Percentiles rank a stretch among this genome's conserved stretches.
These are phyloP conservation scores for Elaphurus davidianus DNA, from an alignment of 2,113 vertebrate species.

Conservation along the genomic window DNA sequence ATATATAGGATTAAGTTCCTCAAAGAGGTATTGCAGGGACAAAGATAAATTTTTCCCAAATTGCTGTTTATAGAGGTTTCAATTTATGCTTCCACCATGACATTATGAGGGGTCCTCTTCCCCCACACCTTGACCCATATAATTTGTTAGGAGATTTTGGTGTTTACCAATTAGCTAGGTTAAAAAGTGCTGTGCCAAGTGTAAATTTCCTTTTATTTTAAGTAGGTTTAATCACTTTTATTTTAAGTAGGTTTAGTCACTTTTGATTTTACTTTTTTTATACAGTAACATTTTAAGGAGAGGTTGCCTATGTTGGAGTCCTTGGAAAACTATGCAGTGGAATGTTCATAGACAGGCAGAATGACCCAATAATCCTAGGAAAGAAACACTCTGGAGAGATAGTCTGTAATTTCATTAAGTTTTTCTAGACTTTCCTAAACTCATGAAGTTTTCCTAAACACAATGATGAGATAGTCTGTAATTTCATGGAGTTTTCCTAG, in stretches of 20 bases:
- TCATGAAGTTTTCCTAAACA: slow-evolving; percentile 22
- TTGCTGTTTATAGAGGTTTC: not conserved
- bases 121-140: not conserved
- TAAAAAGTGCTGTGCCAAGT: not conserved
- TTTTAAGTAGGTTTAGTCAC: slow-evolving; percentile 24
- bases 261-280: slow-evolving; percentile 40
- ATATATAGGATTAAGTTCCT: not conserved
- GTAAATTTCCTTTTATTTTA: slow-evolving; percentile 20
- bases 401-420: slow-evolving; percentile 31
- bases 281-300: slow-evolving; percentile 42
- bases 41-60: not conserved
- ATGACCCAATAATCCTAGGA: slow-evolving; percentile 17
- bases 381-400: slow-evolving; percentile 15
- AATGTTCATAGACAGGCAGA: slow-evolving; percentile 27
- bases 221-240: slow-evolving; percentile 4
- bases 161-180: not conserved
- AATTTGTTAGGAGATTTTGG: not conserved
- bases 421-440: not conserved
- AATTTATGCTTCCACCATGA: not conserved
- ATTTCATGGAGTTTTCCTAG: slow-evolving; percentile 17
- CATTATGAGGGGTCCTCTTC: not conserved
- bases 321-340: not conserved
- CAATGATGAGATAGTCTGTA: slow-evolving; percentile 34
- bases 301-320: slow-evolving; percentile 31
- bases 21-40: not conserved